phyloP scores from a whole-genome alignment of 2,113 vertebrate species.

The Phyllostomus hastatus region DNA sequence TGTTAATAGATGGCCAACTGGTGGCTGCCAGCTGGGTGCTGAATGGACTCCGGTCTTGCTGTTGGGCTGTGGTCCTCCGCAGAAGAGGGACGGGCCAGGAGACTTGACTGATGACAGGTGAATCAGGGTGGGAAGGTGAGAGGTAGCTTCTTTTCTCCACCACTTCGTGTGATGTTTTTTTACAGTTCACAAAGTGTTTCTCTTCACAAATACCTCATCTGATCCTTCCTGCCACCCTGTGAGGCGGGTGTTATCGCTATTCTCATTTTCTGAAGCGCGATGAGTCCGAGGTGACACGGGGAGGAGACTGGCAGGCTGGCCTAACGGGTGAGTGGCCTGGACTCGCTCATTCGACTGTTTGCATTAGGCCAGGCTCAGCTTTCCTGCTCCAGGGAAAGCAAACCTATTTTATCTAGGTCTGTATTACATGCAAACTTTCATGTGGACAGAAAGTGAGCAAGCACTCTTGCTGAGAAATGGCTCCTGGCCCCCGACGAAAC shows the following conservation, averaged over 20 bases:
- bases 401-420: not conserved
- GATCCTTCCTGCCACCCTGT: not conserved
- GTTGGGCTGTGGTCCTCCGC: conserved; percentile 47
- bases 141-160: not conserved
- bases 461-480: not conserved
- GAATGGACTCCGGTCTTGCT: conserved; percentile 12
- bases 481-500: not conserved
- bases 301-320: not conserved
- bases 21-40: conserved; percentile 64
- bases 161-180: not conserved
- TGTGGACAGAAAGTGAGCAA: not conserved
- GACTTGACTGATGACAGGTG: conserved; percentile 16
- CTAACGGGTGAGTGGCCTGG: not conserved
- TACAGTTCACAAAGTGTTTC: not conserved
- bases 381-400: not conserved
- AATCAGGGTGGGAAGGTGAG: not conserved
- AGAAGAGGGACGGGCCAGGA: not conserved
- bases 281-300: not conserved
- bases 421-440: not conserved
- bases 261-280: not conserved
- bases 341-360: not conserved
- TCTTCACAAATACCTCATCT: not conserved
- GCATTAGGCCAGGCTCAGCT: not conserved
- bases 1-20: conserved; percentile 64
- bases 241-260: not conserved